phyloP scores from a whole-genome alignment of 1,140 invertebrate genomes.

The Ditylenchus dipsaci region DNA sequence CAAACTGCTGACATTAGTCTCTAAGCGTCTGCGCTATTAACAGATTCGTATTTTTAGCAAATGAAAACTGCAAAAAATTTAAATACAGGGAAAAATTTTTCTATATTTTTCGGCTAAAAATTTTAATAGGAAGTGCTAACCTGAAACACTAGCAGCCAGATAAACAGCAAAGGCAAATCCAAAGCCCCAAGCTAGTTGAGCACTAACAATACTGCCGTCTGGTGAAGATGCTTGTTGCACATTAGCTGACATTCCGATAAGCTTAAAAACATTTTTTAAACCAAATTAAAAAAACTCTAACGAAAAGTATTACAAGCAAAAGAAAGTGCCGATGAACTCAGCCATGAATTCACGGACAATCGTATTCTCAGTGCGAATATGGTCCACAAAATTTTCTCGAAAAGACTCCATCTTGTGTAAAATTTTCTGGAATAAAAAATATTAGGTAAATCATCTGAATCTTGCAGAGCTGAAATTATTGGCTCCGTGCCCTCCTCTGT shows the following conservation, averaged over 20 bases:
- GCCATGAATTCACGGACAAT: constrained; percentile 59
- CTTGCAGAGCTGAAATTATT: too few species aligned
- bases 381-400: constrained; percentile 32
- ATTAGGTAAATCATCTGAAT: background rate
- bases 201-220: background rate
- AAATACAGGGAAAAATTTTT: too few species aligned
- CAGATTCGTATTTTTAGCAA: too few species aligned
- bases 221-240: constrained; percentile 29
- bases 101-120: too few species aligned
- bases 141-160: constrained; percentile 37
- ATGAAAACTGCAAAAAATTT: too few species aligned
- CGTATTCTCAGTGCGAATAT: constrained; percentile 36
- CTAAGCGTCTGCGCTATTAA: too few species aligned
- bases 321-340: constrained; percentile 63
- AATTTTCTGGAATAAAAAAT: background rate
- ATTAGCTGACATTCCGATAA: constrained; percentile 55
- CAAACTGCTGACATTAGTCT: too few species aligned
- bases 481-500: too few species aligned
- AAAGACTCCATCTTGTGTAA: constrained; percentile 19
- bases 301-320: constrained; percentile 60
- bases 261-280: constrained; percentile 25
- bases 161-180: constrained; percentile 43
- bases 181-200: constrained; percentile 43
- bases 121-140: constrained; percentile 12
- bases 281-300: too few species aligned